Evolutionary conservation across 2,113 vertebrate genomes (phyloP).

Genomic region (Gopherus evgoodei): DNA sequence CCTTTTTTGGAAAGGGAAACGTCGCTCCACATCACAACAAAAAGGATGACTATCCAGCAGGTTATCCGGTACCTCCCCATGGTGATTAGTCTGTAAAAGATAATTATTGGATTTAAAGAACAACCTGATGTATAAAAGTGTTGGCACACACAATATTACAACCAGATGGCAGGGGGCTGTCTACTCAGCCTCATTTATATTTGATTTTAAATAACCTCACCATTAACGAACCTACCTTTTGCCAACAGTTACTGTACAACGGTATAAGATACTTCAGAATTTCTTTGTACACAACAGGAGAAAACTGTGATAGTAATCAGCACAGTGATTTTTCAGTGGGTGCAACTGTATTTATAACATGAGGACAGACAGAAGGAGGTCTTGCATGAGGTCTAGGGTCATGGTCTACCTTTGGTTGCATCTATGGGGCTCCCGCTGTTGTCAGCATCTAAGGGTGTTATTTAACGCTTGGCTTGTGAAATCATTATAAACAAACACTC

Average conservation of each 20-base stretch:
- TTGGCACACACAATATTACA: neutral
- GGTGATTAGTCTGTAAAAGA: neutral
- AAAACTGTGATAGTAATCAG: neutral
- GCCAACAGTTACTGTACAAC: neutral
- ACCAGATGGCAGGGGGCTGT: neutral
- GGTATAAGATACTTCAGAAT: neutral
- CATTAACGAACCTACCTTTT: neutral
- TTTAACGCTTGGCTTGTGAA: neutral
- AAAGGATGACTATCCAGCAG: slow-evolving; percentile 66
- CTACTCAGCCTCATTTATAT: neutral
- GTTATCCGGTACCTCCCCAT: slow-evolving; percentile 48
- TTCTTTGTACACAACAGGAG: neutral
- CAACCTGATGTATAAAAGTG: neutral
- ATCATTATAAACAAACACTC: neutral
- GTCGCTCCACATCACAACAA: slow-evolving; percentile 57
- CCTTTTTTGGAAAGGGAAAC: slow-evolving; percentile 69
- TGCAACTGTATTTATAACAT: neutral
- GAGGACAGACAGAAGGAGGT: neutral
- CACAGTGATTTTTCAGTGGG: neutral
- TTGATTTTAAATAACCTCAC: neutral
- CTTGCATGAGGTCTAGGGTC: neutral
- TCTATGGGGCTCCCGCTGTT: neutral
- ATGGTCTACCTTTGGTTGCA: neutral
- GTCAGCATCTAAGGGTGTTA: neutral
- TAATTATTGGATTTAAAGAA: neutral